Conservation (phyloP, 2,797 vertebrate genomes). For the Sebastes steindachneri region DNA sequence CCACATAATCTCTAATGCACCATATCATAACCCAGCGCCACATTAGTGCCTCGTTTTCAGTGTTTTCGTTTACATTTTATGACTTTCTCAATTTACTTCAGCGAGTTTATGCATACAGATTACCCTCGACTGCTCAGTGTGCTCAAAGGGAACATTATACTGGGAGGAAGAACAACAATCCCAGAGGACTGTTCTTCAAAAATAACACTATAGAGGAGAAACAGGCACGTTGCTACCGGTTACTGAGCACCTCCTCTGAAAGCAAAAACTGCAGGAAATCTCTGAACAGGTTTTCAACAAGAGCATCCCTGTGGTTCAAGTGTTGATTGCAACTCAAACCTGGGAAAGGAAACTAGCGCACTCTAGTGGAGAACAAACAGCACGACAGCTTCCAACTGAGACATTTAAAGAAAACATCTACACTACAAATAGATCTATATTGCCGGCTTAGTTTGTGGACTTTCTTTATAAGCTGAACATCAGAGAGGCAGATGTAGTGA, state of each 20-base stretch:
- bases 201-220: background rate
- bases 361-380: constrained; percentile 49
- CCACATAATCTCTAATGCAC: background rate
- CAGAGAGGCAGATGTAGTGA: background rate
- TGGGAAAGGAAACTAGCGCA: constrained; percentile 26
- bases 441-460: background rate
- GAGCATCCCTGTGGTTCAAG: background rate
- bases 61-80: background rate
- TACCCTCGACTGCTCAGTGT: background rate
- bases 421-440: background rate
- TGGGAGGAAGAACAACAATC: background rate
- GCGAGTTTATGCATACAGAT: background rate
- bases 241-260: background rate
- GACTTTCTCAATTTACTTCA: background rate
- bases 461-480: background rate
- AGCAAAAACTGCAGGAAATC: background rate
- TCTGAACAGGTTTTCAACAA: background rate
- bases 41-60: background rate
- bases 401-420: background rate
- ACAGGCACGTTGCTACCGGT: background rate
- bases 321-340: background rate
- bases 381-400: constrained; percentile 12
- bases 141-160: background rate
- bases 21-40: background rate
- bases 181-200: background rate